Percentiles rank a stretch among this genome's conserved stretches.
phyloP scores from a whole-genome alignment of 1,140 invertebrate genomes.

The Megathymus violae region DNA sequence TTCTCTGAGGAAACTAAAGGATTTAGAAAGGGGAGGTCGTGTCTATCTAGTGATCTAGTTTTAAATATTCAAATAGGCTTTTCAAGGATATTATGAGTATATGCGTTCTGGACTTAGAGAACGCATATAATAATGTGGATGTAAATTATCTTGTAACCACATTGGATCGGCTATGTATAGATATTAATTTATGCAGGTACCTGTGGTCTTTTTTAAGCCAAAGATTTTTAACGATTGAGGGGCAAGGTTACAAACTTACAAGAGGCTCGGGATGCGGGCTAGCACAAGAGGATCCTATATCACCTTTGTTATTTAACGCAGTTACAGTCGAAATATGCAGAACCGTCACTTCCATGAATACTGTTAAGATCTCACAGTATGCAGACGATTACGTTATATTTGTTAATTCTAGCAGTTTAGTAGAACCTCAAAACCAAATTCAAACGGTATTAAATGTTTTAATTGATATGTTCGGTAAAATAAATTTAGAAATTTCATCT shows the following conservation, averaged over 20 bases:
- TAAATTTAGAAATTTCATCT: background rate
- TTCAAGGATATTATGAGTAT: no score
- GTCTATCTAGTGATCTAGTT: constrained; percentile 1
- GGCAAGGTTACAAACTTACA: background rate
- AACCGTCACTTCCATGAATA: no score
- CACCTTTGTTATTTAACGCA: constrained; percentile 18
- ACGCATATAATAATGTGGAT: constrained; percentile 30
- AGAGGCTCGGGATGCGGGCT: constrained; percentile 23
- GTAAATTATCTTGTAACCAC: background rate
- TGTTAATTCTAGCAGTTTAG: no score
- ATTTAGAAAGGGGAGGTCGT: constrained; percentile 21
- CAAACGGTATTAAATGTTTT: no score
- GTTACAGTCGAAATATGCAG: background rate
- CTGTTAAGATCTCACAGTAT: no score
- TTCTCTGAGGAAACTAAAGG: constrained; percentile 23
- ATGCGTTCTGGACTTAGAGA: constrained; percentile 30
- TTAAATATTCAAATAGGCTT: constrained; percentile 17
- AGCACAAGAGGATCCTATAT: constrained; percentile 42
- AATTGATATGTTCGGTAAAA: no score
- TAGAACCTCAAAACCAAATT: no score
- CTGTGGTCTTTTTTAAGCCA: constrained; percentile 8
- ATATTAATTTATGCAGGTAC: background rate
- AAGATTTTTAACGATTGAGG: background rate
- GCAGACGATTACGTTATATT: no score
- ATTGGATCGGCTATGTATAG: background rate